These are phyloP conservation scores for Pogoniulus pusillus DNA, from an alignment of 2,797 vertebrate species.

Conservation along the genomic window DNA sequence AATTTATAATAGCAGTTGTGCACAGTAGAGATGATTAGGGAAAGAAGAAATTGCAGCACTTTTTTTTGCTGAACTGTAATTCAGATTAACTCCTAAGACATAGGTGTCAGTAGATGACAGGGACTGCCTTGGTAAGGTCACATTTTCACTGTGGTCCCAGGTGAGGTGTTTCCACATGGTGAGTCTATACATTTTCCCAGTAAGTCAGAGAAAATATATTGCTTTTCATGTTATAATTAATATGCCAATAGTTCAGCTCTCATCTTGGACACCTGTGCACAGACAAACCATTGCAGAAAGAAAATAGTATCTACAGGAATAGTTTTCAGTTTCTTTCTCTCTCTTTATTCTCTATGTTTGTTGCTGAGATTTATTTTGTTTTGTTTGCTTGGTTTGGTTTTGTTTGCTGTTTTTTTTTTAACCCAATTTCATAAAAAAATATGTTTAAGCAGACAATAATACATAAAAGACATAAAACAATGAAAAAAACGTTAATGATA, in stretches of 20 bases:
- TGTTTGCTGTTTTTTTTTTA: background rate
- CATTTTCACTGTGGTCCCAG: background rate
- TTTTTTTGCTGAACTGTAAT: background rate
- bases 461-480: background rate
- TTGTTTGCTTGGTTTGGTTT: too few species aligned
- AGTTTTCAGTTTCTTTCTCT: background rate
- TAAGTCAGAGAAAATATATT: background rate
- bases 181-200: background rate
- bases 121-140: background rate
- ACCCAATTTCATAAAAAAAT: background rate
- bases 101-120: background rate
- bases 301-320: background rate
- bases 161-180: background rate
- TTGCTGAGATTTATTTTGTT: too few species aligned
- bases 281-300: background rate
- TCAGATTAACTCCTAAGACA: background rate
- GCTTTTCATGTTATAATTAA: background rate
- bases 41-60: background rate
- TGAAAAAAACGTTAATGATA: background rate
- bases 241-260: background rate
- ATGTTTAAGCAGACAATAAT: background rate
- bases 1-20: background rate
- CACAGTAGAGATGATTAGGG: background rate
- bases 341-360: background rate
- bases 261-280: background rate